Evolutionary conservation across 2,797 vertebrate genomes (phyloP), one percentile per base, ranked within the genome.

Genomic region (Gallinago solitaria): DNA sequence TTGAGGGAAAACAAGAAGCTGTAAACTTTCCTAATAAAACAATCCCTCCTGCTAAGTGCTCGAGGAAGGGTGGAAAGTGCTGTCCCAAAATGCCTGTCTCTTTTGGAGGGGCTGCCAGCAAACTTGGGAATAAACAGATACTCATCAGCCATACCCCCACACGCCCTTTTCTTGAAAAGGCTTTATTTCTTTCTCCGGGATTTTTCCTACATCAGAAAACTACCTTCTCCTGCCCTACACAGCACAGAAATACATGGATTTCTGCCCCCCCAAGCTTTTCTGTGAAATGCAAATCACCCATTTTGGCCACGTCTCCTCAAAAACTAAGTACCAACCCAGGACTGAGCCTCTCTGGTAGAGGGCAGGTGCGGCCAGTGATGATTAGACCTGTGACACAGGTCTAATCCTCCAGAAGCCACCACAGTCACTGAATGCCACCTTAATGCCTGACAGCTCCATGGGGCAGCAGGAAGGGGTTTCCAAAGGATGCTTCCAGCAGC

Each of bases 1-100:
- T 56, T 94, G 83, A 97, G 84, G 74, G 54, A 97, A 97, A 97
- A 96, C 96, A 96, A 97, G 87, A 76, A 51, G 87, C 83, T 15
- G 3, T 57, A 93, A 88, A 95, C 80, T 80, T 91, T 84, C 86
- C 87, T 90, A 68, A 87, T 95, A 94, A 95, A 94, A 96, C 81
- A 84, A 93, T 87, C 86, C 75, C 70, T 94, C 74, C 41, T 2
- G 4, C 77, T 87, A 83, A 47, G 50, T 83, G 94, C 94, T 96
- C 37, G 37, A 95, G 92, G 96, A 96, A 93, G 61, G 73, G 97
- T 95, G 82, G 71, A 60, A 88, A 76, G 48, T 17, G 63, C 80
- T 96, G 92, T 97, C 96, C 85, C 15, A 79, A 90, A 95, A 92
- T 19, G 50, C 33, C 47, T 35, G 33, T 69, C 60, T 92, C 37